Conservation (phyloP, 2,888 invertebrate genomes). For the Mamestra brassicae region DNA sequence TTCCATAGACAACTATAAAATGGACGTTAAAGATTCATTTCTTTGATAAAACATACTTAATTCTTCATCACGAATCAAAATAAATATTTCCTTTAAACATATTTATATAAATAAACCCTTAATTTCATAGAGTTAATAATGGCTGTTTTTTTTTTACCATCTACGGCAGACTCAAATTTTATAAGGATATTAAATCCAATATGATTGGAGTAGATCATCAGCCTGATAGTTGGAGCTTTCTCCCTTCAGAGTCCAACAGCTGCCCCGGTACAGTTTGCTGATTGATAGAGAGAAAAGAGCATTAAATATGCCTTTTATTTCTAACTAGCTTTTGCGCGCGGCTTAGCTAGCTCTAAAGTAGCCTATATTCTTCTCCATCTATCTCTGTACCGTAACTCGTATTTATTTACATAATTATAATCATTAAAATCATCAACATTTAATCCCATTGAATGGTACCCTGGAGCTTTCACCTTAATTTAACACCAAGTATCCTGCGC, state of each 20-base stretch:
- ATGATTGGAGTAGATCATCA: too few species aligned
- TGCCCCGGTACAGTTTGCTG: constrained; percentile 6
- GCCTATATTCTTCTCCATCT: too few species aligned
- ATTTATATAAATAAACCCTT: not conserved
- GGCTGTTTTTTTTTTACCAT: not conserved
- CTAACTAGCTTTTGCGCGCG: too few species aligned
- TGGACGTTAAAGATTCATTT: constrained; percentile 28
- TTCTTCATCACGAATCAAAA: constrained; percentile 59
- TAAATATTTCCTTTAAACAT: constrained; percentile 1
- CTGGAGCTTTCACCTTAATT: too few species aligned
- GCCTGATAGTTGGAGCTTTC: not conserved
- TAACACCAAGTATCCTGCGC: too few species aligned
- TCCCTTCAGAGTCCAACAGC: constrained; percentile 13
- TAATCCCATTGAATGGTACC: too few species aligned
- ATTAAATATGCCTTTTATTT: too few species aligned
- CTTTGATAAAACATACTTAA: constrained; percentile 41
- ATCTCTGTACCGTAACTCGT: too few species aligned
- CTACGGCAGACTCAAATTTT: not conserved
- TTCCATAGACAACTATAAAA: constrained; percentile 26
- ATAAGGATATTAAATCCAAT: not conserved
- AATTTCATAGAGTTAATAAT: rapidly evolving
- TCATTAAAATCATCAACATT: too few species aligned
- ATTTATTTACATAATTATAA: too few species aligned
- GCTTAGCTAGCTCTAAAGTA: too few species aligned
- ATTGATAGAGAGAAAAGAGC: not conserved